Base-by-base conservation (phyloP, 1,140 invertebrate genomes). In the Eriosoma lanigerum region DNA sequence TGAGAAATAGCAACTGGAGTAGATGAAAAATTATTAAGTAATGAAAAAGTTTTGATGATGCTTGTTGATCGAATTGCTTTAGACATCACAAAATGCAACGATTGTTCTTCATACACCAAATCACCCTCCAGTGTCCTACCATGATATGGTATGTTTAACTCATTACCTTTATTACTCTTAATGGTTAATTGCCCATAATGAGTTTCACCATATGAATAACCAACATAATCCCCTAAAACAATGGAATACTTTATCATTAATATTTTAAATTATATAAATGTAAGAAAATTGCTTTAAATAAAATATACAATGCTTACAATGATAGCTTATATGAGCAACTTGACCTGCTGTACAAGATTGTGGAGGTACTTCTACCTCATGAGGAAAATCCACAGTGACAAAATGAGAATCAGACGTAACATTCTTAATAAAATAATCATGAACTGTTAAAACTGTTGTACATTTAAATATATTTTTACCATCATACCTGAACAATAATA, bases 1-100 rank as follows among this genome's bases (percentile, higher is more conserved):
- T 78, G 75, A 44, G 75, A 78, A 78, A 78, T 78, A 26, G 75
- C 75, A n/a, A 78, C 75, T 1, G 75, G 56, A 62, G 75, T 60
- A 19, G 75, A 60, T 46, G 75, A 78, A 78, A 78, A 78, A 62
- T 78, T 78, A 78, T 78, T 78, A 17, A 78, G 38, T 15, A 78
- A 78, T 60, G 75, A 78, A 26, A 78, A 78, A 12, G 75, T 46
- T 62, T 78, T 78, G 1, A 78, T 78, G 1, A 78, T 78, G 17
- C 75, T 78, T 17, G 75, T 78, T 13, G 75, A 78, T 62, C 56
- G 75, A n/a, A 78, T 78, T 32, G 75, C 75, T 78, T 78, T 78
- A 21, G 75, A 78, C 75, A 78, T 78, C 12, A 78, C 75, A 62
- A 78, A 78, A 62, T 78, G 75, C 44, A 78, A 46, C 3, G 75